Evolutionary conservation across 2,888 invertebrate genomes (phyloP), one percentile per base, ranked within the genome.

Genomic region (Xestoiulus laeticollis): DNA sequence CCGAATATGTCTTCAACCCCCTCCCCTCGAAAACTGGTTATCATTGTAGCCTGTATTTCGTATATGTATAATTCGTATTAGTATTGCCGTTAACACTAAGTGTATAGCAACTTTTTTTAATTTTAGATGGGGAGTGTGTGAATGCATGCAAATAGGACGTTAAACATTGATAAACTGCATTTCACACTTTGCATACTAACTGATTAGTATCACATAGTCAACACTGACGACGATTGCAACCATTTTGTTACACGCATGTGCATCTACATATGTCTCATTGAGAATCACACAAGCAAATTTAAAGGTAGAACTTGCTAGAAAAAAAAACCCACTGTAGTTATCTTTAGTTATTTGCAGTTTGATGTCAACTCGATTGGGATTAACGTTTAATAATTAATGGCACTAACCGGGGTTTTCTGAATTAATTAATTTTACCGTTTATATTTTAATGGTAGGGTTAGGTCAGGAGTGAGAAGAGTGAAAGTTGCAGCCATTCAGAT

Each of bases 361-460:
- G 38, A 38, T 38, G 38, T 3, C 38, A 38, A 38, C 48, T 19
- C 14, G 14, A 14, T 48, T 48, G 19, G 48, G 14, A 14, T 19
- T 48, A 14, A 48, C 14, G 4, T 48, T 14, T 12, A 48, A 8
- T 10, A 48, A 44, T 14, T 12, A 8, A 48, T 48, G 19, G 16
- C 48, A 48, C 48, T 19, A 16, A 26, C 14, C 26, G 26, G 22
- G 26, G 22, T 22, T 68, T 26, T 68, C 6, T n/a, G 68, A 26
- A 26, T 26, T 68, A 26, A 26, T 68, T 68, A 26, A 59, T 68
- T 68, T 68, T 26, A 26, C 8, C 26, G 16, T 48, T 48, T n/a
- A 68, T 68, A n/a, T 59, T 59, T 59, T 59, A 59, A 59, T 59
- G 59, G 59, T 68, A 68, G 68, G 68, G 68, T 68, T 68, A 68